Evolutionary conservation across 2,113 vertebrate species (phyloP).

Genomic region (Bos taurus): ARS-UCD2.0 NC_037329.1:4984001-4984500

Average conservation of each 20-base stretch:
- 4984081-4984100: background rate
- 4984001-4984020: background rate
- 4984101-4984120: background rate
- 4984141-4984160: background rate
- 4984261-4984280: background rate
- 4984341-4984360: background rate
- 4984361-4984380: background rate
- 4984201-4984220: background rate
- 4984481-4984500: background rate
- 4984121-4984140: background rate
- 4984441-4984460: background rate
- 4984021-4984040: background rate
- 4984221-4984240: background rate
- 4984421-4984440: background rate
- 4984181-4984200: background rate
- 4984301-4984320: background rate
- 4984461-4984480: background rate
- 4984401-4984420: background rate
- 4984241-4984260: background rate
- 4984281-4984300: background rate
- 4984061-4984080: background rate
- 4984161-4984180: background rate
- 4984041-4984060: rapidly evolving
- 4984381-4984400: background rate
- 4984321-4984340: background rate